Conservation (phyloP, 2,113 vertebrate species). For the Vimba vimba region DNA sequence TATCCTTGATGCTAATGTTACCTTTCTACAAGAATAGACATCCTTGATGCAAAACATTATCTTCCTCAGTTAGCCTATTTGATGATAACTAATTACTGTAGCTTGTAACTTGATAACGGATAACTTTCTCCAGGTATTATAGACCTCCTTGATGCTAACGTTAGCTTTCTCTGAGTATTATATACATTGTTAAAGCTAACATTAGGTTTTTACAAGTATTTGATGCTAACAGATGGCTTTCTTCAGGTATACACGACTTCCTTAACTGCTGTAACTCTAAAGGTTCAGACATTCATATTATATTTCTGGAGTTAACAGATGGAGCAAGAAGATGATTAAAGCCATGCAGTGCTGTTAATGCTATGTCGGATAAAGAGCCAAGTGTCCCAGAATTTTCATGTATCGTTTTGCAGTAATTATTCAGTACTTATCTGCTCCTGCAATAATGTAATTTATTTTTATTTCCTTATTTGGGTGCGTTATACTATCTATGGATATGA, state of each 20-base stretch:
- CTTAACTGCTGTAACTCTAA: not conserved
- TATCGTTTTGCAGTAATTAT: constrained; percentile 43
- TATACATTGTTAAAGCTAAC: not conserved
- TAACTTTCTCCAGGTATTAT: not conserved
- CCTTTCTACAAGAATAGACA: not conserved
- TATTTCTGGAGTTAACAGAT: constrained; percentile 21
- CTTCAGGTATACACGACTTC: not conserved
- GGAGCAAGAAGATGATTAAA: constrained; percentile 51
- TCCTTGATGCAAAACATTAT: not conserved
- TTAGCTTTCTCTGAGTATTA: not conserved
- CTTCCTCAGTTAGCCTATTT: no score
- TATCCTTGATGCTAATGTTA: not conserved
- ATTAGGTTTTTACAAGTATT: not conserved
- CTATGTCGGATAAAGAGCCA: constrained; percentile 55
- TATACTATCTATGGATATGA: not conserved
- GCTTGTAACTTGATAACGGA: not conserved
- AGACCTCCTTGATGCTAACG: not conserved
- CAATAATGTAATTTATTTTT: not conserved
- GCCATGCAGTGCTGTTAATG: constrained; percentile 52
- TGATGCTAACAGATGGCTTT: not conserved
- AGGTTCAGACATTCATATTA: not conserved
- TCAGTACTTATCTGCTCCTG: not conserved
- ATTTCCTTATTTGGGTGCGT: not conserved
- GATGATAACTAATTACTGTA: no score
- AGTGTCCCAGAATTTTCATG: constrained; percentile 49